Percentiles rank a stretch among this genome's conserved stretches.
Conservation (phyloP, 2,113 vertebrate genomes). For the Excalfactoria chinensis region DNA sequence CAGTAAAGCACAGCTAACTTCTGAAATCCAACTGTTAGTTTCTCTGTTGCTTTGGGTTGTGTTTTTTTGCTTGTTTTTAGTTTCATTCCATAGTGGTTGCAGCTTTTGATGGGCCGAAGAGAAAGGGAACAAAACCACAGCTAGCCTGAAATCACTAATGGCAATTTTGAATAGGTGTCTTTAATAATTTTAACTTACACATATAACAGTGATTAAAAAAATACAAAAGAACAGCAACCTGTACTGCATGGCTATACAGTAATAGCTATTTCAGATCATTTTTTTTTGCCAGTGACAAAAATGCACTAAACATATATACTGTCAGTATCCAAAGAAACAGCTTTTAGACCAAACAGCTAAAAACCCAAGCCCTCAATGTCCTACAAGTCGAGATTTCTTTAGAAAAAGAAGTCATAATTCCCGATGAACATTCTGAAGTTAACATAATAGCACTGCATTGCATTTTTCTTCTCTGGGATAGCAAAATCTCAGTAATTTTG, state of each 20-base stretch:
- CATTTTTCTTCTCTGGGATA: background rate
- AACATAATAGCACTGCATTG: background rate
- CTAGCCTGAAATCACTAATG: background rate
- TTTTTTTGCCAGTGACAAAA: slow-evolving; percentile 14
- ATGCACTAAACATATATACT: background rate
- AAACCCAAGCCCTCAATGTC: background rate
- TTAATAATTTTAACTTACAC: background rate
- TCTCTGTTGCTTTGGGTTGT: background rate
- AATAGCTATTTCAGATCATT: background rate
- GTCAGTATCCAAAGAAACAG: background rate
- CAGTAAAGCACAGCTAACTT: background rate
- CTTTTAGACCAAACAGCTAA: background rate
- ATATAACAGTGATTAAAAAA: background rate
- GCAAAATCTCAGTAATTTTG: background rate
- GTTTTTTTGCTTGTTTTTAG: background rate
- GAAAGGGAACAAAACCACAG: background rate
- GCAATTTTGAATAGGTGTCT: background rate
- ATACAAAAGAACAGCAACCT: background rate
- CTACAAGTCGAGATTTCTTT: background rate
- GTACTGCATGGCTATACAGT: background rate
- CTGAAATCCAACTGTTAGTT: background rate
- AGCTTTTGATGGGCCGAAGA: background rate
- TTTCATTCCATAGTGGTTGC: background rate
- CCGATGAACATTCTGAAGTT: background rate
- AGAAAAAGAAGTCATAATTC: background rate